Evolutionary conservation across 2,113 vertebrate species (phyloP).

Genomic region (Corynorhinus townsendii): DNA sequence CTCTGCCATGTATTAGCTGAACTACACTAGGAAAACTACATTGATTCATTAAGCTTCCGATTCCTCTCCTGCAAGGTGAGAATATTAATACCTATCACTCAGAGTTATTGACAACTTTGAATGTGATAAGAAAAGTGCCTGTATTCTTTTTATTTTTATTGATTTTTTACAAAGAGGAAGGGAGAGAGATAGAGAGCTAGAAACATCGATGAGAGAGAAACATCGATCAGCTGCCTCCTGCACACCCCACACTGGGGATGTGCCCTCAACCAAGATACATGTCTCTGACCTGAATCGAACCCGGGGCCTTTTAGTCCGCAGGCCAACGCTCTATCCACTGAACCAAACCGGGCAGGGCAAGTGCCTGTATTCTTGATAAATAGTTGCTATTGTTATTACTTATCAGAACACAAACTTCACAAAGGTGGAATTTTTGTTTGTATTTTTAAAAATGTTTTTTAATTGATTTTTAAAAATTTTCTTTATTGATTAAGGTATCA

Average conservation of each 20-base stretch:
- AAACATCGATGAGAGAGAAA: too few species aligned
- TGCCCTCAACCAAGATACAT: too few species aligned
- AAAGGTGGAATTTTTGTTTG: neutral
- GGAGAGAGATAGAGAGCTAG: too few species aligned
- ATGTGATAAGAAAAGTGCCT: slow-evolving; percentile 1
- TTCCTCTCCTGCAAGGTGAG: neutral
- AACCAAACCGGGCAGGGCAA: too few species aligned
- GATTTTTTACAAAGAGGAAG: too few species aligned
- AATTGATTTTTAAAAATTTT: neutral
- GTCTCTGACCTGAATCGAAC: too few species aligned
- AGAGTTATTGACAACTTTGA: neutral
- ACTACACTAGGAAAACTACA: neutral
- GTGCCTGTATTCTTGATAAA: neutral
- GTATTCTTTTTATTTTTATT: too few species aligned
- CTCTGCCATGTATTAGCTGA: neutral
- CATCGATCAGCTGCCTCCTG: too few species aligned
- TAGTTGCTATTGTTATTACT: slow-evolving; percentile 4
- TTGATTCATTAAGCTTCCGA: slow-evolving; percentile 14
- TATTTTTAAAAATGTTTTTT: neutral
- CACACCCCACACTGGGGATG: too few species aligned
- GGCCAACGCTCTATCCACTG: too few species aligned
- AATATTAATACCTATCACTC: neutral
- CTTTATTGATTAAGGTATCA: neutral
- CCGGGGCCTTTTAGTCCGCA: too few species aligned
- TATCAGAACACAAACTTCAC: neutral